Percentiles rank a stretch among this genome's conserved stretches.
phyloP scores from a whole-genome alignment of 1,140 invertebrate genomes.

The Lysiphlebus fabarum region DNA sequence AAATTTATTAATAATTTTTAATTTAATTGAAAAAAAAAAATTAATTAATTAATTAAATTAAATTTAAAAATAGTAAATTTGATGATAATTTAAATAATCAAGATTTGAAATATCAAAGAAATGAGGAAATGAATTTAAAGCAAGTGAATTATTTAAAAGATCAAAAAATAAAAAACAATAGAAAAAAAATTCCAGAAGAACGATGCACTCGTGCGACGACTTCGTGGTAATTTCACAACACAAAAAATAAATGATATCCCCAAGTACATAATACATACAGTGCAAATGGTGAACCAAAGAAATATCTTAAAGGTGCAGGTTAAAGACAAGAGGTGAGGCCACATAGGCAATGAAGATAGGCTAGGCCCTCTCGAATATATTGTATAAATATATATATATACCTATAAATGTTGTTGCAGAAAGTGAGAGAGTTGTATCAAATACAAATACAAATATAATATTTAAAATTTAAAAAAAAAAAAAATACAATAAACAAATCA shows the following conservation, averaged over 20 bases:
- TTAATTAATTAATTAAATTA: too few relatives aligned
- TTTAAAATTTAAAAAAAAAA: constrained; percentile 5
- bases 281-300: constrained; percentile 18
- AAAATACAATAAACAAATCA: constrained; percentile 20
- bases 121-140: too few relatives aligned
- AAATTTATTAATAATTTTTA: too few relatives aligned
- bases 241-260: not conserved
- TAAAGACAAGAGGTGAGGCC: constrained; percentile 29
- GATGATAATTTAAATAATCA: too few relatives aligned
- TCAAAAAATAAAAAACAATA: too few relatives aligned
- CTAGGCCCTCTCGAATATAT: constrained; percentile 11
- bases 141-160: too few relatives aligned
- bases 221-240: constrained; percentile 15
- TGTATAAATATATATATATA: constrained; percentile 7
- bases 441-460: too few relatives aligned
- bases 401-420: constrained; percentile 17
- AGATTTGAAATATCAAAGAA: too few relatives aligned
- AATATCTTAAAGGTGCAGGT: constrained; percentile 32
- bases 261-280: not conserved
- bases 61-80: too few relatives aligned
- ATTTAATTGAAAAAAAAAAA: too few relatives aligned
- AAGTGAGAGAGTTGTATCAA: too few relatives aligned
- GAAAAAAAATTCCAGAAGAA: constrained; percentile 6
- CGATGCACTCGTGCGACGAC: not conserved
- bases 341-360: constrained; percentile 24